Conservation (phyloP, 2,113 vertebrate species). For the Phodopus roborovskii region DNA sequence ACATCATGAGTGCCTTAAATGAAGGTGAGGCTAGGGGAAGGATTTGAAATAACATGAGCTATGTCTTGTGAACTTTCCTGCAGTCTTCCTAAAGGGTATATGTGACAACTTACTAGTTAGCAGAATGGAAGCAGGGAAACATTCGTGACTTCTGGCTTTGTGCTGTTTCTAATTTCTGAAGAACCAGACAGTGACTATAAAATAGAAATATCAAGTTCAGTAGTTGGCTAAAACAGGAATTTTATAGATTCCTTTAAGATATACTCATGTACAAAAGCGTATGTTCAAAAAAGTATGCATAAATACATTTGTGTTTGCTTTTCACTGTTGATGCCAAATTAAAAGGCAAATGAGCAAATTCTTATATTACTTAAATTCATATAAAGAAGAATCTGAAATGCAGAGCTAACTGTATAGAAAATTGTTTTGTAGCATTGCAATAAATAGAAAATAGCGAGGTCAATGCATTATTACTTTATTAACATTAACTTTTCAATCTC, state of each 20-base stretch:
- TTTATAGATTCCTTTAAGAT: neutral
- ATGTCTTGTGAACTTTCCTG: neutral
- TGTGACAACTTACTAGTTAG: neutral
- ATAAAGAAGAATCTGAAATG: neutral
- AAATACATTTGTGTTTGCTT: neutral
- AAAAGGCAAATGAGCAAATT: neutral
- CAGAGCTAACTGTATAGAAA: neutral
- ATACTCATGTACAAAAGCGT: neutral
- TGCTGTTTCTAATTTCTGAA: neutral
- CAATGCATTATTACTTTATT: neutral
- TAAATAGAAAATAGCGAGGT: neutral
- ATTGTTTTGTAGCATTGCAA: neutral
- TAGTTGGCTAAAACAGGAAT: neutral
- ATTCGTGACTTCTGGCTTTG: slow-evolving; percentile 13
- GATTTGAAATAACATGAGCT: neutral
- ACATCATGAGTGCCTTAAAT: neutral
- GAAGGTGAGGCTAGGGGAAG: neutral
- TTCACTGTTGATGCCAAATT: neutral
- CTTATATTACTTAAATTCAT: neutral
- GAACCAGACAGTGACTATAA: neutral
- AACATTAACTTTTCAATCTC: neutral
- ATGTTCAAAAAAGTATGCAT: neutral
- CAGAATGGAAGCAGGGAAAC: neutral
- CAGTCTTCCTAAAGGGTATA: neutral
- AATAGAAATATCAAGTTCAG: neutral